Conservation (phyloP, 2,888 invertebrate genomes). For the Gibbula magus region DNA sequence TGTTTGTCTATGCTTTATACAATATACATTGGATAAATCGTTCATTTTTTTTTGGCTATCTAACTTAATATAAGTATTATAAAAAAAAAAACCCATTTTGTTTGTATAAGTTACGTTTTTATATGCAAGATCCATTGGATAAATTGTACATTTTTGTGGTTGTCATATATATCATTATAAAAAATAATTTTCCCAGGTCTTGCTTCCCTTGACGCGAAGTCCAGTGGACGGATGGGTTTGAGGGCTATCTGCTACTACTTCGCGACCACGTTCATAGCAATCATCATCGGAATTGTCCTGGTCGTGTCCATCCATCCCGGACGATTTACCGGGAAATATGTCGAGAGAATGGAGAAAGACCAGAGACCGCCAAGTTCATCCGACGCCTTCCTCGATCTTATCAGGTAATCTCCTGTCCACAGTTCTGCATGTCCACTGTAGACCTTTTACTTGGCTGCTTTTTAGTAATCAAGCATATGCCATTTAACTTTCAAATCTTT, state of each 20-base stretch:
- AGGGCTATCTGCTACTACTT: slow-evolving; percentile 81
- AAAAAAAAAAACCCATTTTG: too few relatives aligned
- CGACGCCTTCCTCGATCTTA: slow-evolving; percentile 80
- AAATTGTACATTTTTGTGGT: too few relatives aligned
- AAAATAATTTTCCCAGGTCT: slow-evolving; percentile 79
- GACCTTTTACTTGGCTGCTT: too few relatives aligned
- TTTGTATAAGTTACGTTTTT: too few relatives aligned
- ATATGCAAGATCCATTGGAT: too few relatives aligned
- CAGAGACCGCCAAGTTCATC: slow-evolving; percentile 77
- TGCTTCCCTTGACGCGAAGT: slow-evolving; percentile 81
- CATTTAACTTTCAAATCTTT: too few relatives aligned
- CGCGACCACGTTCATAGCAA: slow-evolving; percentile 81
- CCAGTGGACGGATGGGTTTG: slow-evolving; percentile 81
- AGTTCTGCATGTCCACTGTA: not conserved
- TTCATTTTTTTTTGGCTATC: too few relatives aligned
- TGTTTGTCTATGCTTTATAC: too few relatives aligned
- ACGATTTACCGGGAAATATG: slow-evolving; percentile 62
- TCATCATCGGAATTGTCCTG: slow-evolving; percentile 81
- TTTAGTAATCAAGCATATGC: too few relatives aligned
- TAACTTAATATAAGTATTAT: too few relatives aligned
- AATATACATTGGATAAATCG: too few relatives aligned
- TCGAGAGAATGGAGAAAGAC: slow-evolving; percentile 28
- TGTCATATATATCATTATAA: too few relatives aligned
- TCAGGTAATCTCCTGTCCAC: slow-evolving; percentile 75
- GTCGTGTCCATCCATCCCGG: slow-evolving; percentile 82